Evolutionary conservation across 1,140 invertebrate species (phyloP).

Genomic region (Atta colombica): DNA sequence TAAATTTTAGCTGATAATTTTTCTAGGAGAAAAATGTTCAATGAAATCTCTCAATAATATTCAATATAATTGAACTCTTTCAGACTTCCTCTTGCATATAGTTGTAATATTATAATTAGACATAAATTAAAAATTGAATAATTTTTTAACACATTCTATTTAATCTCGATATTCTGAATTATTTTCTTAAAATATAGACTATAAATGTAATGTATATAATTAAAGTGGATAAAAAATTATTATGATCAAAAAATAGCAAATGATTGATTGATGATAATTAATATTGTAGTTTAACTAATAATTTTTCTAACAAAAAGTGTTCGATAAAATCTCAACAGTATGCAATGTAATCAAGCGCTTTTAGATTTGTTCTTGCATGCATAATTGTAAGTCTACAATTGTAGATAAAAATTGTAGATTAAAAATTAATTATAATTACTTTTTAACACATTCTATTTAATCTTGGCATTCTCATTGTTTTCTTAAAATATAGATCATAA

Average conservation of each 20-base stretch:
- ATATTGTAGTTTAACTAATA: neutral
- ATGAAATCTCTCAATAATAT: neutral
- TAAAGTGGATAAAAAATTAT: neutral
- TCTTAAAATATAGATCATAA: neutral
- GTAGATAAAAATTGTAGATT: neutral
- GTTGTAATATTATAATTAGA: neutral
- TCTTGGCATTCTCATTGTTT: neutral
- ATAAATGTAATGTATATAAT: neutral
- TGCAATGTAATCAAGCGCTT: neutral
- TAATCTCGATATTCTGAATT: neutral
- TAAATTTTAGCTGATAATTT: neutral
- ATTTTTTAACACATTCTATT: constrained; percentile 8
- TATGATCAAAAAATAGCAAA: neutral
- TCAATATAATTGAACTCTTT: too few species aligned
- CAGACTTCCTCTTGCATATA: neutral
- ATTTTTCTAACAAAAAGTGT: neutral
- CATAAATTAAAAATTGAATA: constrained; percentile 15
- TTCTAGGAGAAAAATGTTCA: neutral
- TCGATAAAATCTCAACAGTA: neutral
- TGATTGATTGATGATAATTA: neutral
- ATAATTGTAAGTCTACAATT: neutral
- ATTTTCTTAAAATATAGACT: neutral
- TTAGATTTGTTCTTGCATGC: neutral
- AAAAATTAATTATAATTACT: constrained; percentile 15
- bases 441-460: constrained; percentile 3